Conservation (phyloP, 2,113 vertebrate genomes). For the Pelecanoides urinatrix region DNA sequence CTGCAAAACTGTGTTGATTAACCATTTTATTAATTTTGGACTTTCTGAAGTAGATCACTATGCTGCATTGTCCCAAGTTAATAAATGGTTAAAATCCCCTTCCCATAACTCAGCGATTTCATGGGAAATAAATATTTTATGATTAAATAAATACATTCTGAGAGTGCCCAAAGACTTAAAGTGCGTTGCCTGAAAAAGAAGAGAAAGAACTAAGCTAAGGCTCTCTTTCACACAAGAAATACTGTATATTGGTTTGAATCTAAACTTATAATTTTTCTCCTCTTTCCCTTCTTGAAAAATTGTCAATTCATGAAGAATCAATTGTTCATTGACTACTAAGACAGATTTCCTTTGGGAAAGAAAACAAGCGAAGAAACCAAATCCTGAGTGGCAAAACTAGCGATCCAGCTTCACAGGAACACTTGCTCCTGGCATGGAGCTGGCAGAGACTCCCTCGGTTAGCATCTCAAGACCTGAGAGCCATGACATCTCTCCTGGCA, state of each 20-base stretch:
- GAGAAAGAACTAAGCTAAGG: neutral
- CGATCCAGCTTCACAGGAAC: fast-evolving
- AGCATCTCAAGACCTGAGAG: neutral
- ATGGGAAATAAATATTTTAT: neutral
- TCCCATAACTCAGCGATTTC: neutral
- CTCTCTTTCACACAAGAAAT: neutral
- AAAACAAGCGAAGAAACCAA: neutral
- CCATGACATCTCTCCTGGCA: neutral
- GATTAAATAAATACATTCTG: neutral
- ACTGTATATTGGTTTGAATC: neutral
- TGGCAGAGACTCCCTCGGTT: neutral
- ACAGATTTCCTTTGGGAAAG: neutral
- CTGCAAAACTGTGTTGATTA: neutral
- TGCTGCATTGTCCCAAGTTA: neutral
- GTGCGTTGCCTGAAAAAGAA: neutral
- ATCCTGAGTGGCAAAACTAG: neutral
- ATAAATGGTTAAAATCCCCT: neutral
- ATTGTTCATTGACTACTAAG: neutral
- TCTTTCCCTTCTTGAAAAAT: neutral
- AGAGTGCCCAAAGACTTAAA: neutral
- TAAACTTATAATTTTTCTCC: neutral
- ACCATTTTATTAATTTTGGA: neutral
- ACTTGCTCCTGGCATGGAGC: neutral
- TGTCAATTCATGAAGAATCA: neutral
- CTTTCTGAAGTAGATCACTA: neutral